These are phyloP conservation scores for Meandrina meandrites DNA, from an alignment of 92 coral and sea anemone species.

Conservation along the genomic window DNA sequence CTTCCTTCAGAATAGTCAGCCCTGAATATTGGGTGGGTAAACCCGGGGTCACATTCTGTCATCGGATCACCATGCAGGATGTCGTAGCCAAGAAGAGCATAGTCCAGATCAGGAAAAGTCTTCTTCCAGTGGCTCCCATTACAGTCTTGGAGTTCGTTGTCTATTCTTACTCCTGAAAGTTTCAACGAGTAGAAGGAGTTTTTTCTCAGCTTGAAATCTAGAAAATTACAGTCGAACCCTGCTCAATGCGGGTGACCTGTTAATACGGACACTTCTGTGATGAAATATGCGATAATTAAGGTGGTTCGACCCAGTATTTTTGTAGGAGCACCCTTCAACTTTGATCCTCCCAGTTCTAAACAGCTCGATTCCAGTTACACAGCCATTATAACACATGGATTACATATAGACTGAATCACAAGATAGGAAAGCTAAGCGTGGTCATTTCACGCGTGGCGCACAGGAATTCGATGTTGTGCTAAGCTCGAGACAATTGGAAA, in stretches of 20 bases:
- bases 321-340: too few species aligned
- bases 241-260: neutral
- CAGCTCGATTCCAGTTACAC: too few species aligned
- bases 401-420: too few species aligned
- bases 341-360: too few species aligned
- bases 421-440: too few species aligned
- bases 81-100: conserved; percentile 35
- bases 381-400: too few species aligned
- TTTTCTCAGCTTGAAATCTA: neutral
- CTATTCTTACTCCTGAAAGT: conserved; percentile 23
- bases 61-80: conserved; percentile 29
- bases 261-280: neutral
- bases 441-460: too few species aligned
- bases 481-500: too few species aligned
- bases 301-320: too few species aligned
- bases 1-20: conserved; percentile 18
- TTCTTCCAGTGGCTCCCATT: conserved; percentile 6
- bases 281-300: too few species aligned
- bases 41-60: conserved; percentile 39
- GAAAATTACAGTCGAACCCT: neutral
- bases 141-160: neutral
- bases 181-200: neutral
- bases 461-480: too few species aligned
- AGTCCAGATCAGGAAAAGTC: conserved; percentile 35
- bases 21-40: conserved; percentile 30